Conservation (phyloP, 2,113 vertebrate species). For the Macaca fascicularis region T2T-MFA8v1.1 NC_088380.1:187116501-187117000, state of each 20-base stretch:
- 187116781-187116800: background rate
- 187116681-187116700: background rate
- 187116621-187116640: background rate
- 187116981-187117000: background rate
- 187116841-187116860: background rate
- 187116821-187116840: background rate
- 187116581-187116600: too few relatives aligned
- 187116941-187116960: background rate
- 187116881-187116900: background rate
- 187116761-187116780: background rate
- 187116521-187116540: too few relatives aligned
- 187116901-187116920: too few relatives aligned
- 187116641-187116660: background rate
- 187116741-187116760: background rate
- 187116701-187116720: background rate
- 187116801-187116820: background rate
- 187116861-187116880: background rate
- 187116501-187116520: background rate
- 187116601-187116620: rapidly evolving
- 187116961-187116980: background rate
- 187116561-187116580: background rate
- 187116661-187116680: background rate
- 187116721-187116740: background rate
- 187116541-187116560: background rate
- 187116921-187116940: too few relatives aligned